These are phyloP conservation scores for Carcharodon carcharias DNA, from an alignment of 2,797 vertebrate species.

Conservation along the genomic window DNA sequence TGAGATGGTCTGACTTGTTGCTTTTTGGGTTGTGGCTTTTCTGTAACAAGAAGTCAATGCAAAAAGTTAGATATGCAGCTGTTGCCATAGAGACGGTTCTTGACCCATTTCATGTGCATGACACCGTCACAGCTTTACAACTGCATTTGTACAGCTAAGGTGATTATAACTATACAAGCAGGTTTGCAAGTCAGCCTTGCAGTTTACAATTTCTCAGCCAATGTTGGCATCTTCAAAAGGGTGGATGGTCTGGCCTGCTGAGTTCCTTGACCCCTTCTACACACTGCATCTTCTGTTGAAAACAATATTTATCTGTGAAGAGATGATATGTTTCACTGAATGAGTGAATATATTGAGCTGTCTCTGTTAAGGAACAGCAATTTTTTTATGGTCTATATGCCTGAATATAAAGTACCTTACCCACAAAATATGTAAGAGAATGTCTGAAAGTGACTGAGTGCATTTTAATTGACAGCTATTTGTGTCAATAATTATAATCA, in stretches of 20 bases:
- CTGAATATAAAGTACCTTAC: not conserved
- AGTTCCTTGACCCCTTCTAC: not conserved
- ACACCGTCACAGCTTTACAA: not conserved
- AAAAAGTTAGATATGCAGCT: not conserved
- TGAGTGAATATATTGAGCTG: not conserved
- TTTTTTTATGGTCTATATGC: not conserved
- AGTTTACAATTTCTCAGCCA: not conserved
- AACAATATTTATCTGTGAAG: not conserved
- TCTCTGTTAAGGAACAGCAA: not conserved
- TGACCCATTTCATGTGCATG: not conserved
- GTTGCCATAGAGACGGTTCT: not conserved
- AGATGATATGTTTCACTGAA: not conserved
- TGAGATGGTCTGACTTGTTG: not conserved
- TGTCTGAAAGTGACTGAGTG: not conserved
- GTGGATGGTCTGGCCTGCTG: not conserved
- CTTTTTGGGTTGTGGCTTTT: not conserved
- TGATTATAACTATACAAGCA: not conserved
- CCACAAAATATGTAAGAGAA: not conserved
- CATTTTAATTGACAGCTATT: not conserved
- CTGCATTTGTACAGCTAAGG: not conserved
- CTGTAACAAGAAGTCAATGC: slow-evolving; percentile 5
- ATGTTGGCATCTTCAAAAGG: not conserved
- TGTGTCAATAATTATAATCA: slow-evolving; percentile 23
- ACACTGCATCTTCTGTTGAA: not conserved
- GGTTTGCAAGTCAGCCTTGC: not conserved